Conservation (phyloP, 2,113 vertebrate species). For the Tetrao urogallus region DNA sequence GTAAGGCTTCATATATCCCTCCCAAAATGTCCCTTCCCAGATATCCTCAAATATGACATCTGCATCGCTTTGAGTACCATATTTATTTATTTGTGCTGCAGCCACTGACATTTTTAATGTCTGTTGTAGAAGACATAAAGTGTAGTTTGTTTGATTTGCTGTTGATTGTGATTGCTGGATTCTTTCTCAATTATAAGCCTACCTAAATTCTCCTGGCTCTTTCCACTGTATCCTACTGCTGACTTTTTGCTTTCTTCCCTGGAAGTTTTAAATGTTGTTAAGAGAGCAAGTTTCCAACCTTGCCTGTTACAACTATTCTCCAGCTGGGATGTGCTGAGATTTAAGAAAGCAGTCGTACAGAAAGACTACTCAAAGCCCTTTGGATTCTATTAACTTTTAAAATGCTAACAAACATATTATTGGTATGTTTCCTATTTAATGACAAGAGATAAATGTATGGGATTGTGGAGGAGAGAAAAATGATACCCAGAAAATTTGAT, state of each 20-base stretch:
- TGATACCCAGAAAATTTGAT: not conserved
- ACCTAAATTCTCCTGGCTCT: not conserved
- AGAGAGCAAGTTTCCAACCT: not conserved
- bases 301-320: not conserved
- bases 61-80: not conserved
- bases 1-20: not conserved
- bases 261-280: not conserved
- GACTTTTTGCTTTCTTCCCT: slow-evolving; percentile 7
- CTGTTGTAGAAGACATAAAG: not conserved
- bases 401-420: not conserved
- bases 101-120: not conserved
- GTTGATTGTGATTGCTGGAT: not conserved
- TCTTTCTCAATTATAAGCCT: not conserved
- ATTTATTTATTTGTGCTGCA: not conserved
- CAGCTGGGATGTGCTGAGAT: not conserved
- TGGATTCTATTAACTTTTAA: not conserved
- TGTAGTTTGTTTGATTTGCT: not conserved
- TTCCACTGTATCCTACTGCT: not conserved
- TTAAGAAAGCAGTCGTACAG: not conserved
- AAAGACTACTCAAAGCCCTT: not conserved
- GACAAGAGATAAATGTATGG: not conserved
- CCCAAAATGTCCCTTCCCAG: not conserved
- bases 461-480: not conserved
- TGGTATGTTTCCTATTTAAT: not conserved
- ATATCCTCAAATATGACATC: not conserved